phyloP scores from a whole-genome alignment of 2,113 vertebrate genomes.

The Corythaeola cristata region DNA sequence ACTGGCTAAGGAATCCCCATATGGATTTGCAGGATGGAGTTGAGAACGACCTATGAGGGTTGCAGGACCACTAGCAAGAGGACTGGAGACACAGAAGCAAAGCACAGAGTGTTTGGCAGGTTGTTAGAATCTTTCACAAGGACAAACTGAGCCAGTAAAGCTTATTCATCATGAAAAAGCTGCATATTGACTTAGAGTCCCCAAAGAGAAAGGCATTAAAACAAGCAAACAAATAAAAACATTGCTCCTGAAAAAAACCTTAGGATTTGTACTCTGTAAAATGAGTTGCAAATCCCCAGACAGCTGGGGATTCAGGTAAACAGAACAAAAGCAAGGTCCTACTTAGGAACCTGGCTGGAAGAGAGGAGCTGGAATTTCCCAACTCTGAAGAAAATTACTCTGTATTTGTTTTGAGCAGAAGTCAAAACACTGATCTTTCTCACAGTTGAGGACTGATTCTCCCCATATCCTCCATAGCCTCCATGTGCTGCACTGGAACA shows the following conservation, averaged over 20 bases:
- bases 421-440: background rate
- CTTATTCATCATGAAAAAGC: background rate
- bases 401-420: background rate
- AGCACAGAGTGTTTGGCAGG: background rate
- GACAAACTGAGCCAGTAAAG: background rate
- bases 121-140: background rate
- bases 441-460: background rate
- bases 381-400: background rate
- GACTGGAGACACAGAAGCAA: background rate
- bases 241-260: background rate
- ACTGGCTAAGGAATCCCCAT: background rate
- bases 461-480: background rate
- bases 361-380: background rate
- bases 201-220: slow-evolving; percentile 18
- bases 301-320: background rate
- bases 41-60: background rate
- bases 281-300: background rate
- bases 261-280: background rate
- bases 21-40: background rate
- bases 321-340: background rate
- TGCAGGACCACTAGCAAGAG: background rate
- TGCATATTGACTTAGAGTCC: background rate
- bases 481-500: background rate
- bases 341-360: background rate
- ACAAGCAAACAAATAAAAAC: slow-evolving; percentile 17